A percentile compares a stretch with the other conserved stretches of the same genome.
phyloP scores from a whole-genome alignment of 2,797 vertebrate species.

The Chelidonichthys spinosus region DNA sequence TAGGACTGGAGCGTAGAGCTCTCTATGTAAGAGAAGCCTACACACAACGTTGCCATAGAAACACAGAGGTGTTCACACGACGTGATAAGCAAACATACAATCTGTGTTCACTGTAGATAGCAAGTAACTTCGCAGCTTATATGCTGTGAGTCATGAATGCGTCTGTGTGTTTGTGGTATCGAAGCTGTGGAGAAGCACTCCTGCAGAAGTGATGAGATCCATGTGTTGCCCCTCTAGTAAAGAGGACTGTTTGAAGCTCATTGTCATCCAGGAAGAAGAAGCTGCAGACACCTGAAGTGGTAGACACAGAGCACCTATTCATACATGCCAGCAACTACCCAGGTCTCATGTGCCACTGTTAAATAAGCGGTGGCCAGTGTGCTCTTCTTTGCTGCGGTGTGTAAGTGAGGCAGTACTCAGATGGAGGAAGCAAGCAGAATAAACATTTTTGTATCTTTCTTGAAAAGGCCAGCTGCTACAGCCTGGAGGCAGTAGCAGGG shows the following conservation, averaged over 20 bases:
- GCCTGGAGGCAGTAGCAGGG: conserved; percentile 58
- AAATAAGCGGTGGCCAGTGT: conserved; percentile 26
- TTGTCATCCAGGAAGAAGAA: conserved; percentile 20
- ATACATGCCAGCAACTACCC: not conserved
- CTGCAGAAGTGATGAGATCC: not conserved
- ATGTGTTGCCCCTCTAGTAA: not conserved
- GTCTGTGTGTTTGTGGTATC: not conserved
- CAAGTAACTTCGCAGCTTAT: conserved; percentile 1
- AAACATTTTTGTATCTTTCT: conserved; percentile 28
- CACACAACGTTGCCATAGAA: conserved; percentile 61
- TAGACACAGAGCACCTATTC: conserved; percentile 2
- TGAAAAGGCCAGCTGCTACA: conserved; percentile 29
- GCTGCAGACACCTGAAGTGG: not conserved
- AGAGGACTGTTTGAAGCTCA: not conserved
- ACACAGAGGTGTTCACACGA: conserved; percentile 28
- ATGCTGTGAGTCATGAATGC: not conserved
- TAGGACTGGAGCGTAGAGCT: conserved; percentile 19
- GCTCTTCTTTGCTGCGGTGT: conserved; percentile 25
- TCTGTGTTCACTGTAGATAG: conserved; percentile 17
- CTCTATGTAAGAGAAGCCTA: conserved; percentile 28
- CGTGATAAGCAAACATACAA: conserved; percentile 28
- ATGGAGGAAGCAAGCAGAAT: conserved; percentile 34
- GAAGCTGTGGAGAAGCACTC: not conserved
- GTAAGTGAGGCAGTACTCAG: conserved; percentile 1
- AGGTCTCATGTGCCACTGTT: not conserved